Conservation (phyloP, 2,113 vertebrate genomes). For the Mobula birostris region DNA sequence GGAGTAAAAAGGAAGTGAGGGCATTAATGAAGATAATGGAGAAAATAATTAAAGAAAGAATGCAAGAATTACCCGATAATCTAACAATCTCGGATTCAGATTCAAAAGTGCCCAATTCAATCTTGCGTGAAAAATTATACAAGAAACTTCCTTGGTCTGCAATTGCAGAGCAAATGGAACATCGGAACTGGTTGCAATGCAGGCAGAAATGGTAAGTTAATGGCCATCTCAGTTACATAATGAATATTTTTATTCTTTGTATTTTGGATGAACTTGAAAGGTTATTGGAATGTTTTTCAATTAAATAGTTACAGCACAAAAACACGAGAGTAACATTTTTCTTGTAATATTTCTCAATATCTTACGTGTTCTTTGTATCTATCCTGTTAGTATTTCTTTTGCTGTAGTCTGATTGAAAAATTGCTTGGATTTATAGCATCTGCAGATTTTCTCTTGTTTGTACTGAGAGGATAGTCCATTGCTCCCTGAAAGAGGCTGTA, state of each 20-base stretch:
- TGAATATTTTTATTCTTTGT: background rate
- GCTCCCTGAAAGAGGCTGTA: too few relatives aligned
- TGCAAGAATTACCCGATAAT: background rate
- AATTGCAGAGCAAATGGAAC: constrained; percentile 56
- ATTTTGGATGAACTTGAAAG: background rate
- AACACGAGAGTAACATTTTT: background rate
- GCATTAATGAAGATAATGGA: constrained; percentile 52
- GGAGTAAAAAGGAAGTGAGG: constrained; percentile 53
- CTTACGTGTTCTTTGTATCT: too few relatives aligned
- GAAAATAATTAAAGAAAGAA: constrained; percentile 45
- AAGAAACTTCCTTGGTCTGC: constrained; percentile 55
- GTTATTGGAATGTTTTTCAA: background rate
- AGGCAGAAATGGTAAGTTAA: constrained; percentile 62
- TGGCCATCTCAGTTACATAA: background rate
- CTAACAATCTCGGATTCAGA: background rate
- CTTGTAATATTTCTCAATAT: background rate
- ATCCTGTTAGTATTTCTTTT: background rate
- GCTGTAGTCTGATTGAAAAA: background rate
- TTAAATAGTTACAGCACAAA: background rate
- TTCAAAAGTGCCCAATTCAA: background rate
- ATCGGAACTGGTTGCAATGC: constrained; percentile 61
- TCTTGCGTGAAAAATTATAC: constrained; percentile 48
- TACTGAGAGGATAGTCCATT: too few relatives aligned
- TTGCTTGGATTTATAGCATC: too few relatives aligned
- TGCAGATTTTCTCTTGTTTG: too few relatives aligned